Percentiles rank a stretch among this genome's conserved stretches.
phyloP scores from a whole-genome alignment of 2,113 vertebrate genomes.

The Motacilla alba region DNA sequence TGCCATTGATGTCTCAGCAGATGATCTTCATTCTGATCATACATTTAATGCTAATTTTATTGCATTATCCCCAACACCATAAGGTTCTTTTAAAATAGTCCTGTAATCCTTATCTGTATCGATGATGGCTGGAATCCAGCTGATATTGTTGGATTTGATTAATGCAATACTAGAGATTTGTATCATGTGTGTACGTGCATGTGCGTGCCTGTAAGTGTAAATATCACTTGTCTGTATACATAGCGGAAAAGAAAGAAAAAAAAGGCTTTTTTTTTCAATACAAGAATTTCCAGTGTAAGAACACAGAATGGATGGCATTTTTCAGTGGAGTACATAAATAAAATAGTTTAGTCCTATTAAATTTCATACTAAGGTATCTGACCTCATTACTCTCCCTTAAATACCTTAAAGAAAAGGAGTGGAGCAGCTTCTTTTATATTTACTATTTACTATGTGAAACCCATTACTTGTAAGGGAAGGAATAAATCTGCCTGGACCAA shows the following conservation, averaged over 20 bases:
- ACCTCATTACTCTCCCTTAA: not conserved
- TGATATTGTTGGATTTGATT: not conserved
- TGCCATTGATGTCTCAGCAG: not conserved
- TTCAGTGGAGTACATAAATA: not conserved
- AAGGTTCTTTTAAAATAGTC: not conserved
- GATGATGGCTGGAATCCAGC: not conserved
- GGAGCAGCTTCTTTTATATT: not conserved
- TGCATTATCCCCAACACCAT: not conserved
- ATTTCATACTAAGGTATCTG: not conserved
- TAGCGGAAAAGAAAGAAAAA: not conserved
- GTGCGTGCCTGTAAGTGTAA: not conserved
- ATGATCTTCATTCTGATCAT: not conserved
- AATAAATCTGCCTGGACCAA: not conserved
- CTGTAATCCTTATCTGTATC: not conserved
- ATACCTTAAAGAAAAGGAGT: not conserved
- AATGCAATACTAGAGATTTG: not conserved
- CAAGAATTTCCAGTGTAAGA: not conserved
- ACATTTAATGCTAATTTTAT: not conserved
- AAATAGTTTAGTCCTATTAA: not conserved
- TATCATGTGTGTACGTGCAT: fast-evolving
- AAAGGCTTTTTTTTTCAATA: not conserved
- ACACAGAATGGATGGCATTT: not conserved
- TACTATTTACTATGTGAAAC: not conserved
- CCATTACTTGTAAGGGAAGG: not conserved
- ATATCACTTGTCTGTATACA: not conserved